Evolutionary conservation across 2,888 invertebrate species (phyloP).

Genomic region (Leucoma salicis): DNA sequence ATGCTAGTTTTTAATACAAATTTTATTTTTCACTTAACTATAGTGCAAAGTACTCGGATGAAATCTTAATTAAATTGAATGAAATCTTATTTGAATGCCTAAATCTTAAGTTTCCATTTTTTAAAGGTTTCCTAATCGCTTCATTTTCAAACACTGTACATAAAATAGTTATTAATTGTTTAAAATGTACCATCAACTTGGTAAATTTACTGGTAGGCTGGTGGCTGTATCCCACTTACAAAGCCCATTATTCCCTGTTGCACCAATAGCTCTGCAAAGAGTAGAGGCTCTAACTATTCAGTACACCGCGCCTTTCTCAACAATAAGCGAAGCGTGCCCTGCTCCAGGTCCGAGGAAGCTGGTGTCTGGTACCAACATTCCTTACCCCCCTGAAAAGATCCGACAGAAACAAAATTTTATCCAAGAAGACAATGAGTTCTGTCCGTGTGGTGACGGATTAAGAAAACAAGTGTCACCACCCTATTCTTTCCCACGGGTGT

Average conservation of each 20-base stretch:
- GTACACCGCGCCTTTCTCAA: slow-evolving; percentile 70
- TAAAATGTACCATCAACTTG: slow-evolving; percentile 76
- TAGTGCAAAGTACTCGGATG: too few species aligned
- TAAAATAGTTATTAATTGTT: slow-evolving; percentile 20
- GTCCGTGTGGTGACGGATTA: too few species aligned
- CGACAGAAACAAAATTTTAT: slow-evolving; percentile 61
- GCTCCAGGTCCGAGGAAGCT: slow-evolving; percentile 53
- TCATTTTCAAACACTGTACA: slow-evolving; percentile 44
- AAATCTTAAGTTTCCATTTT: too few species aligned
- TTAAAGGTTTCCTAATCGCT: slow-evolving; percentile 76
- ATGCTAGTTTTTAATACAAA: too few species aligned
- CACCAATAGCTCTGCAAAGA: slow-evolving; percentile 71
- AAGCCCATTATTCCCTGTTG: slow-evolving; percentile 71
- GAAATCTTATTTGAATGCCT: too few species aligned
- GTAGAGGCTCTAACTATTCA: slow-evolving; percentile 64
- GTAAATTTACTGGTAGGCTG: slow-evolving; percentile 69
- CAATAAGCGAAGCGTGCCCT: slow-evolving; percentile 61
- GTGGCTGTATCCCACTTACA: slow-evolving; percentile 65
- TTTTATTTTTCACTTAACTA: too few species aligned
- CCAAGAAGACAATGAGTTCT: too few species aligned
- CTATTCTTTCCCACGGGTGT: too few species aligned
- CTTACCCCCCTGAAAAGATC: slow-evolving; percentile 61
- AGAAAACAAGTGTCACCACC: too few species aligned
- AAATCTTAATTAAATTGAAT: too few species aligned
- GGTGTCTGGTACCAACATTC: slow-evolving; percentile 70